These are phyloP conservation scores for Drosophila sturtevanti DNA, from an alignment of 1,140 invertebrate species.

Conservation along the genomic window DNA sequence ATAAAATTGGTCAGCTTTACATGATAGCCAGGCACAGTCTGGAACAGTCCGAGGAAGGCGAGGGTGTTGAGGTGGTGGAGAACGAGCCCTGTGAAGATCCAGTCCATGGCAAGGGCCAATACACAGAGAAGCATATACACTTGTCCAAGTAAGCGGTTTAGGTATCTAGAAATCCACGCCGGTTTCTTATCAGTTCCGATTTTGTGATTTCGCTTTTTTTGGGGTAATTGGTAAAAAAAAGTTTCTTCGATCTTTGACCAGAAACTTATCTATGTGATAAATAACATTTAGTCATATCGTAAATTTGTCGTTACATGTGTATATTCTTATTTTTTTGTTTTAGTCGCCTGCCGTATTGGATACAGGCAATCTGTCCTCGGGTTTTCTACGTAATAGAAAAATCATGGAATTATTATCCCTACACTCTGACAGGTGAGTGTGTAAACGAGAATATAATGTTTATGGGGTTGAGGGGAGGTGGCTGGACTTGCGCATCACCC, in stretches of 20 bases:
- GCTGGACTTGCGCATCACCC: constrained; percentile 30
- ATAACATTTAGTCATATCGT: neutral
- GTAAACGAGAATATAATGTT: neutral
- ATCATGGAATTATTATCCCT: constrained; percentile 97
- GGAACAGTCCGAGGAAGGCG: constrained; percentile 94
- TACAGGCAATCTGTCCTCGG: constrained; percentile 92
- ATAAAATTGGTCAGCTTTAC: constrained; percentile 95
- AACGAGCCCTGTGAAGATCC: constrained; percentile 92
- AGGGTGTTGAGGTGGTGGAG: constrained; percentile 95
- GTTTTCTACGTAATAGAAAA: constrained; percentile 97
- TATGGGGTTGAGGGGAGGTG: neutral
- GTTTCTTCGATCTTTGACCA: neutral
- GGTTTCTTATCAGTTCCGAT: neutral
- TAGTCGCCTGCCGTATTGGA: constrained; percentile 95
- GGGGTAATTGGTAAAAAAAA: neutral
- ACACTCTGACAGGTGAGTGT: constrained; percentile 91
- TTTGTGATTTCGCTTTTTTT: neutral
- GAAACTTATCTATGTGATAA: neutral
- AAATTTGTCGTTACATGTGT: constrained; percentile 2
- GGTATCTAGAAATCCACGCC: neutral
- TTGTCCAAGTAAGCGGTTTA: constrained; percentile 88
- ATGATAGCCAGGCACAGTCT: constrained; percentile 97
- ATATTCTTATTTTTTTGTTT: constrained; percentile 1
- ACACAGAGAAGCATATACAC: constrained; percentile 95
- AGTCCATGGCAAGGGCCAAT: constrained; percentile 92